Percentiles rank a stretch among this genome's conserved stretches.
phyloP scores from a whole-genome alignment of 2,888 invertebrate genomes.

The Amphipoea oculea region DNA sequence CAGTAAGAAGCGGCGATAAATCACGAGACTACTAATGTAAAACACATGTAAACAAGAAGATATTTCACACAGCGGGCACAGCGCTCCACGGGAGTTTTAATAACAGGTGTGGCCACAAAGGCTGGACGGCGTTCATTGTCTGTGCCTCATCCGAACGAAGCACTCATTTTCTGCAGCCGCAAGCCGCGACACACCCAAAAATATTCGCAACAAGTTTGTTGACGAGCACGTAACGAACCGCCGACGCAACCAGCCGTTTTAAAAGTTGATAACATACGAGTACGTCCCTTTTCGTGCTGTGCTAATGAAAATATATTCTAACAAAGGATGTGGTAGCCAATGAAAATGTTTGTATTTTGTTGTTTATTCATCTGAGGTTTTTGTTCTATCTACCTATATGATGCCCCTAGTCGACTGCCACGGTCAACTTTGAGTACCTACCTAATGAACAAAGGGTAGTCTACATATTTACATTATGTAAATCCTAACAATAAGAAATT shows the following conservation, averaged over 20 bases:
- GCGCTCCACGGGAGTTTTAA: slow-evolving; percentile 78
- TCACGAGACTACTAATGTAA: slow-evolving; percentile 49
- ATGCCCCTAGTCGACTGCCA: not conserved
- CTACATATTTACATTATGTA: not conserved
- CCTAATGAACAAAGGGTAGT: not conserved
- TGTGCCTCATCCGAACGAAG: slow-evolving; percentile 73
- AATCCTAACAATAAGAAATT: not conserved
- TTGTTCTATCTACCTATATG: not conserved
- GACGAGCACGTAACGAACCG: slow-evolving; percentile 56
- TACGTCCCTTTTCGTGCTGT: slow-evolving; percentile 19
- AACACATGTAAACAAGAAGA: slow-evolving; percentile 61
- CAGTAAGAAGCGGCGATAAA: slow-evolving; percentile 31
- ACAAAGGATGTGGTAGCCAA: slow-evolving; percentile 17
- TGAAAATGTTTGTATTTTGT: slow-evolving; percentile 14
- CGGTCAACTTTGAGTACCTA: not conserved
- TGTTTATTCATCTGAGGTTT: not conserved
- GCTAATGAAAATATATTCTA: slow-evolving; percentile 34
- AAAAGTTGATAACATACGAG: slow-evolving; percentile 34
- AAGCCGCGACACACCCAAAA: slow-evolving; percentile 63
- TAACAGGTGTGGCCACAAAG: slow-evolving; percentile 81
- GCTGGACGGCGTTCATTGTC: slow-evolving; percentile 71
- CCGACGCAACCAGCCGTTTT: slow-evolving; percentile 35
- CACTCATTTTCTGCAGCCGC: slow-evolving; percentile 71
- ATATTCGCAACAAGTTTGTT: slow-evolving; percentile 71
- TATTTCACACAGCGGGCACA: slow-evolving; percentile 58